These are phyloP conservation scores for Empidonax traillii DNA, from an alignment of 2,113 vertebrate species.

Conservation along the genomic window DNA sequence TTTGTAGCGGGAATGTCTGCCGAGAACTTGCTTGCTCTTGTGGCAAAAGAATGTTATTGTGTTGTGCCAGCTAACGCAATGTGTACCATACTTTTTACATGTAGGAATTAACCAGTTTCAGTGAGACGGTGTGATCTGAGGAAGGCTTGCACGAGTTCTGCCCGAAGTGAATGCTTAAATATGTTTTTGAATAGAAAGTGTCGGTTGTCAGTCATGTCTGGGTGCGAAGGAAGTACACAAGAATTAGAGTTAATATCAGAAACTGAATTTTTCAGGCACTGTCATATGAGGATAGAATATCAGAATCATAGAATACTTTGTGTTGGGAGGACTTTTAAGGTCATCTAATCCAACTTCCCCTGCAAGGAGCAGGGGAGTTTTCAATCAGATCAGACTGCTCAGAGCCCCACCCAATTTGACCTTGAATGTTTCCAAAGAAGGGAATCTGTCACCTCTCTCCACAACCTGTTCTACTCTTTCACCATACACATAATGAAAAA, in stretches of 20 bases:
- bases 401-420: background rate
- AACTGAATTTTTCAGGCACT: background rate
- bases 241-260: background rate
- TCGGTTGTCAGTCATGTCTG: background rate
- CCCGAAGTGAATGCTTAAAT: background rate
- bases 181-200: background rate
- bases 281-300: background rate
- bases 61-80: background rate
- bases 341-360: background rate
- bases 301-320: background rate
- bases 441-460: background rate
- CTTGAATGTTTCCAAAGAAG: background rate
- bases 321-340: background rate
- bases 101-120: background rate
- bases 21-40: background rate
- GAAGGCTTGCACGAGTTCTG: background rate
- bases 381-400: background rate
- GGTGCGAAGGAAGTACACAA: background rate
- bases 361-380: background rate
- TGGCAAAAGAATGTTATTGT: background rate
- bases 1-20: background rate
- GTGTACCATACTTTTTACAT: background rate
- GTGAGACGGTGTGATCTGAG: background rate
- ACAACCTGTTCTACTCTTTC: background rate
- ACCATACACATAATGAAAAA: background rate